Evolutionary conservation across 2,113 vertebrate species (phyloP).

Genomic region (Sorex araneus): DNA sequence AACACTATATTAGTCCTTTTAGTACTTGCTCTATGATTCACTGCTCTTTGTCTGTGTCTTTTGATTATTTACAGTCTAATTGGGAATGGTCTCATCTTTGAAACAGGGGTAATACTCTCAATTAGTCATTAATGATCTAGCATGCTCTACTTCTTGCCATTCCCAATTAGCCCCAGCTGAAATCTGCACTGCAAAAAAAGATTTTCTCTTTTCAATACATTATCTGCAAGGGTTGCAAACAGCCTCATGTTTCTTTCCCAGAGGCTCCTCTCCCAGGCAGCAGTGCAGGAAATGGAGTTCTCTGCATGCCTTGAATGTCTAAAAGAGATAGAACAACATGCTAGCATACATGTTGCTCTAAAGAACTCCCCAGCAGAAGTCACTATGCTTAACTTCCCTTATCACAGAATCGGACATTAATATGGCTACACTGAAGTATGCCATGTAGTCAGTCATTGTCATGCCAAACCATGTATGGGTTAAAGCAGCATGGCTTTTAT

Average conservation of each 20-base stretch:
- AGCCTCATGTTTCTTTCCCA: conserved; percentile 19
- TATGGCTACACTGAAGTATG: not conserved
- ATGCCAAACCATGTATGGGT: not conserved
- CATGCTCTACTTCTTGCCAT: not conserved
- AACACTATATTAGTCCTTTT: not conserved
- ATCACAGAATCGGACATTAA: conserved; percentile 35
- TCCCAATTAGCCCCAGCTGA: conserved; percentile 30
- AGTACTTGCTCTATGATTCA: not conserved
- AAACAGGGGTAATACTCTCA: conserved; percentile 19
- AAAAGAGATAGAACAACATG: not conserved
- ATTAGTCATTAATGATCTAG: not conserved
- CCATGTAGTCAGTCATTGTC: not conserved
- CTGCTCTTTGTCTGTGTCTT: not conserved
- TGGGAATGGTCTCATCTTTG: conserved; percentile 21
- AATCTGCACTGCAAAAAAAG: not conserved
- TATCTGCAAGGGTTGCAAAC: not conserved
- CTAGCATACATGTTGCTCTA: conserved; percentile 33
- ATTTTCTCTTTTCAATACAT: conserved; percentile 4
- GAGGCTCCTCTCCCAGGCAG: not conserved
- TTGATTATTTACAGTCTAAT: conserved; percentile 45
- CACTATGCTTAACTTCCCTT: conserved; percentile 14
- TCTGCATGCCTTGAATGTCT: conserved; percentile 24
- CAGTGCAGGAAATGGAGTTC: not conserved
- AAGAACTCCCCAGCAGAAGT: conserved; percentile 5
- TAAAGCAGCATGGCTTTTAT: not conserved